Evolutionary conservation across 2,797 vertebrate genomes (phyloP).

Genomic region (Lates japonicus): DNA sequence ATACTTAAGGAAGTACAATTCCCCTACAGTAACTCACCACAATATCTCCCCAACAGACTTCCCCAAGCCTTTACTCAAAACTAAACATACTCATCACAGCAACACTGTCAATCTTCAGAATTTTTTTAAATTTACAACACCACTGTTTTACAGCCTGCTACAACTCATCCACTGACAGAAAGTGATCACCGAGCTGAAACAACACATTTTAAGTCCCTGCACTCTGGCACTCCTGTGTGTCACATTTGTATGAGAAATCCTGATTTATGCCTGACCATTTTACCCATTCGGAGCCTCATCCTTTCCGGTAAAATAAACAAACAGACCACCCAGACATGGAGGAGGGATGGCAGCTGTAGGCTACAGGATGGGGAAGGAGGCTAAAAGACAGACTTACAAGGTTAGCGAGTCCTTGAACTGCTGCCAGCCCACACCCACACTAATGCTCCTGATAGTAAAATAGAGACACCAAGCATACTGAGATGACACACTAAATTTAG

Average conservation of each 20-base stretch:
- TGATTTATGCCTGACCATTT: constrained; percentile 60
- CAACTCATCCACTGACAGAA: constrained; percentile 36
- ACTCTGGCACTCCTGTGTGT: constrained; percentile 34
- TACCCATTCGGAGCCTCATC: constrained; percentile 51
- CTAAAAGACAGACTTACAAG: constrained; percentile 43
- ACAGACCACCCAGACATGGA: constrained; percentile 67
- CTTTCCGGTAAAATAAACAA: constrained; percentile 69
- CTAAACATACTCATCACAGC: constrained; percentile 27
- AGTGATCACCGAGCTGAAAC: constrained; percentile 40
- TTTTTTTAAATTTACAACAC: constrained; percentile 25
- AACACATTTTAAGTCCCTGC: constrained; percentile 39
- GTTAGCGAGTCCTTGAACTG: constrained; percentile 53
- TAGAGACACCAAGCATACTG: constrained; percentile 6
- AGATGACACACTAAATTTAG: constrained; percentile 20
- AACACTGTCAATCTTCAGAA: background rate
- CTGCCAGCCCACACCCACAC: constrained; percentile 24
- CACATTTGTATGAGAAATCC: constrained; percentile 54
- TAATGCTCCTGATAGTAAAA: constrained; percentile 35
- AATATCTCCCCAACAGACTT: background rate
- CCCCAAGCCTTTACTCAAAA: background rate
- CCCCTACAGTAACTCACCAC: constrained; percentile 18
- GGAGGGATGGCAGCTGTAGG: constrained; percentile 62
- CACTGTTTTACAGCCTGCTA: constrained; percentile 20
- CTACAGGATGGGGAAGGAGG: constrained; percentile 33
- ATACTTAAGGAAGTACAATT: background rate